Conservation (phyloP, 2,113 vertebrate species). For the Equus quagga region DNA sequence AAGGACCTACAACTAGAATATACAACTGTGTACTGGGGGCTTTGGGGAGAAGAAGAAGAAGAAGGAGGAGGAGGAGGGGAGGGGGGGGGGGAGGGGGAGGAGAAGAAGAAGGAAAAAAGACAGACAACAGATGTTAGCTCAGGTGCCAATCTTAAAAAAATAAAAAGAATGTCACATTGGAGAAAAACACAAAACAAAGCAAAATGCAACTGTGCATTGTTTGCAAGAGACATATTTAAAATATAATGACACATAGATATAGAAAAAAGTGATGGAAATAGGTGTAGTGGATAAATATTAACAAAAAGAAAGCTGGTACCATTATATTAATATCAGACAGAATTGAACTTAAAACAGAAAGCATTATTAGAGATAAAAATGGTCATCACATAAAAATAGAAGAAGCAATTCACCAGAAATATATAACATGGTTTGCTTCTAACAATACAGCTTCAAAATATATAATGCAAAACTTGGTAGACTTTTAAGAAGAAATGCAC, state of each 20-base stretch:
- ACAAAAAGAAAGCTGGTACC: not conserved
- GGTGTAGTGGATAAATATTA: not conserved
- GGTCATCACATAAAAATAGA: slow-evolving; percentile 16
- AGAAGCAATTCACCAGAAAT: not conserved
- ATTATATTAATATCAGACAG: not conserved
- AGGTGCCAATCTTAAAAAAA: not conserved
- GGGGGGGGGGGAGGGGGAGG: too few relatives aligned
- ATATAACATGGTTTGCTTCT: not conserved
- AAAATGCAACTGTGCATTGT: not conserved
- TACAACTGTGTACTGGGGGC: too few relatives aligned
- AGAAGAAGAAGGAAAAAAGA: too few relatives aligned
- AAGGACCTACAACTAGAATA: too few relatives aligned
- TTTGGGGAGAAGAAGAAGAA: too few relatives aligned
- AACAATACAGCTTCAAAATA: not conserved
- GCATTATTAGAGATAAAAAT: not conserved
- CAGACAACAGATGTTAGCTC: too few relatives aligned
- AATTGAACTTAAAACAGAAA: not conserved
- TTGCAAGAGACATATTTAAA: slow-evolving; percentile 1
- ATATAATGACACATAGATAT: not conserved
- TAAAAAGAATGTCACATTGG: not conserved
- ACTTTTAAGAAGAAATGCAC: not conserved
- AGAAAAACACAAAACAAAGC: slow-evolving; percentile 31
- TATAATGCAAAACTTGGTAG: not conserved
- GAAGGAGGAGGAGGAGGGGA: too few relatives aligned
- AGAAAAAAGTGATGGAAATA: not conserved